A percentile compares a stretch with the other conserved stretches of the same genome.
These are phyloP conservation scores for Ammodytes marinus DNA, from an alignment of 2,113 vertebrate genomes.

Conservation along the genomic window DNA sequence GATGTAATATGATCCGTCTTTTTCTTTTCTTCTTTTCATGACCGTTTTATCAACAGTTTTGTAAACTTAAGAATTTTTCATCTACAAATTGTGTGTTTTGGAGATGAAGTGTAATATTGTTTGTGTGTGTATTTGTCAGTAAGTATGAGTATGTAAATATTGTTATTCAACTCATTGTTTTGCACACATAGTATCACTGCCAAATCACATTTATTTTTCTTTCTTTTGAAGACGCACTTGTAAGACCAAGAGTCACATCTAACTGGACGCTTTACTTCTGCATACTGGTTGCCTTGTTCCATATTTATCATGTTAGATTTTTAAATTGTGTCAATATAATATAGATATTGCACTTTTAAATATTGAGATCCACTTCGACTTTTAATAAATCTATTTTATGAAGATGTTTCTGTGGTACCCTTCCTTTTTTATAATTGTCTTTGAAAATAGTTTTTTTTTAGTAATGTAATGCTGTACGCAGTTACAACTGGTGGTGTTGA, in stretches of 20 bases:
- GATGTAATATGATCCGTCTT: too few species aligned
- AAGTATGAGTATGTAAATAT: conserved; percentile 13
- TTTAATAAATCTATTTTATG: conserved; percentile 73
- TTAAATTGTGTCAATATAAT: conserved; percentile 27
- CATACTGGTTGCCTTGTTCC: conserved; percentile 33
- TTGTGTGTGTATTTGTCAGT: conserved; percentile 5
- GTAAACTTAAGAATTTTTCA: too few species aligned
- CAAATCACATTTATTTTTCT: conserved; percentile 29
- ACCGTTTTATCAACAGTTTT: too few species aligned
- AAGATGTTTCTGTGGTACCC: conserved; percentile 11
- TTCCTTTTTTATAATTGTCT: background rate
- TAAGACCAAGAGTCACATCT: conserved; percentile 10
- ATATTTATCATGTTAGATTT: conserved; percentile 28
- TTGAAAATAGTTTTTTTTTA: too few species aligned
- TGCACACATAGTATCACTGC: conserved; percentile 66
- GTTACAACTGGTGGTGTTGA: too few species aligned
- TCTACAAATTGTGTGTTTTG: too few species aligned
- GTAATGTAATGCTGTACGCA: too few species aligned
- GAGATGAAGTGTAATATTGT: background rate
- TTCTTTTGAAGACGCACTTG: conserved; percentile 22
- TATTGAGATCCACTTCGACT: conserved; percentile 28
- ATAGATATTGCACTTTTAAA: conserved; percentile 56
- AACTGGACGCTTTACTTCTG: conserved; percentile 20
- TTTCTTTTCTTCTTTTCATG: too few species aligned
- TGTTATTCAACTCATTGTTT: conserved; percentile 34